Percentiles rank a stretch among this genome's conserved stretches.
phyloP scores from a whole-genome alignment of 2,797 vertebrate genomes.

The Trachops cirrhosus region DNA sequence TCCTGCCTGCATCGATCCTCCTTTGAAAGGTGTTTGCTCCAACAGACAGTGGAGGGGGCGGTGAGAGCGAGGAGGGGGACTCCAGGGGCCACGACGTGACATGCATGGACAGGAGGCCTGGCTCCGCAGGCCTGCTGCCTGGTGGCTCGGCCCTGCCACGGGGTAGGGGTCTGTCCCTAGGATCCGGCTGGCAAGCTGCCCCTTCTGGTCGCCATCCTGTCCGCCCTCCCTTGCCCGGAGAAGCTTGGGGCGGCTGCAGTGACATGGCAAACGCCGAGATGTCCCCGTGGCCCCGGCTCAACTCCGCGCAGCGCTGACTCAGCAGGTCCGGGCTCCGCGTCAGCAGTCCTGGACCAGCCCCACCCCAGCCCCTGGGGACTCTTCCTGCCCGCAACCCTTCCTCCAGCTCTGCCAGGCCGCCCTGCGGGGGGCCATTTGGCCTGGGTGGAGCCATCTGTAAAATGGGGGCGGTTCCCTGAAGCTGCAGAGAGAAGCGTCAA shows the following conservation, averaged over 20 bases:
- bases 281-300: not conserved
- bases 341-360: not conserved
- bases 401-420: accelerated
- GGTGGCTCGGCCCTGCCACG: not conserved
- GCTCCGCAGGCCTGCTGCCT: accelerated
- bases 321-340: not conserved
- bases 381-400: not conserved
- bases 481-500: not conserved
- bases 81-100: not conserved
- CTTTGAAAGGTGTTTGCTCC: constrained; percentile 43
- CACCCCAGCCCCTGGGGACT: not conserved
- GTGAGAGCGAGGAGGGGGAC: not conserved
- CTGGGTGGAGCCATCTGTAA: not conserved
- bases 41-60: not conserved
- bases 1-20: constrained; percentile 7
- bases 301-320: not conserved
- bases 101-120: not conserved
- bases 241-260: not conserved
- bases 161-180: accelerated
- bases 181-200: not conserved
- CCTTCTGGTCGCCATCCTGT: not conserved
- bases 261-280: not conserved
- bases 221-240: not conserved
- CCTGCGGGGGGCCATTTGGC: not conserved
- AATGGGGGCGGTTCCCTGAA: not conserved